Evolutionary conservation across 2,797 vertebrate species (phyloP).

Genomic region (Chiloscyllium punctatum): DNA sequence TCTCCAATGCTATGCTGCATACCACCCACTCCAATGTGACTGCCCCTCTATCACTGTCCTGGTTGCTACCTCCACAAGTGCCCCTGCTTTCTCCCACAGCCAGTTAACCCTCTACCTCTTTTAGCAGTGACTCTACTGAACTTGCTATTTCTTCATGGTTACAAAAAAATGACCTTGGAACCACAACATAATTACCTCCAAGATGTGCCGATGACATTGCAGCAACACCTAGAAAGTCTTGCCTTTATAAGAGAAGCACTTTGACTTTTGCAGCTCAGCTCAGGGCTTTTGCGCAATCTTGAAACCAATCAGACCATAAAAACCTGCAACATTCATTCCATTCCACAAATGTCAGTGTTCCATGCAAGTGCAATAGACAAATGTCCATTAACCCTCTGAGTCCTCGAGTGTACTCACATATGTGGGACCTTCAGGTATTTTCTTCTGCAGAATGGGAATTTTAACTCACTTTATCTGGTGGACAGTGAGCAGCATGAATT

Average conservation of each 20-base stretch:
- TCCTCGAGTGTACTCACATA: not conserved
- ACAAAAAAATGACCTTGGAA: not conserved
- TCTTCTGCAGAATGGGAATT: not conserved
- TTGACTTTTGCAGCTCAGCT: not conserved
- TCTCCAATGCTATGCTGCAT: too few relatives aligned
- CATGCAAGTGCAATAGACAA: not conserved
- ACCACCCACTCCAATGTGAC: too few relatives aligned
- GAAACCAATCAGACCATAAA: constrained; percentile 29
- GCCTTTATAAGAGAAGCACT: not conserved
- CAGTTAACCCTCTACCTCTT: too few relatives aligned
- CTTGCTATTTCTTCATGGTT: not conserved
- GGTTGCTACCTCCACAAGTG: too few relatives aligned
- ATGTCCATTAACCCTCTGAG: not conserved
- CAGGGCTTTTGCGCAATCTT: constrained; percentile 17
- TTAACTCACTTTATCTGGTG: not conserved
- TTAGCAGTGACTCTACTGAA: too few relatives aligned
- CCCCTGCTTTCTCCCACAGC: too few relatives aligned
- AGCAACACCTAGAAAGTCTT: not conserved
- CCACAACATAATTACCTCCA: not conserved
- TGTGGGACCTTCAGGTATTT: not conserved
- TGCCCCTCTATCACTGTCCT: too few relatives aligned
- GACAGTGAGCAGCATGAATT: not conserved
- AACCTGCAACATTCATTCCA: constrained; percentile 21
- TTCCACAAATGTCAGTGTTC: constrained; percentile 8
- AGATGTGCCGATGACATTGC: not conserved